These are phyloP conservation scores for Plagodis pulveraria DNA, from an alignment of 2,888 invertebrate genomes.

Conservation along the genomic window DNA sequence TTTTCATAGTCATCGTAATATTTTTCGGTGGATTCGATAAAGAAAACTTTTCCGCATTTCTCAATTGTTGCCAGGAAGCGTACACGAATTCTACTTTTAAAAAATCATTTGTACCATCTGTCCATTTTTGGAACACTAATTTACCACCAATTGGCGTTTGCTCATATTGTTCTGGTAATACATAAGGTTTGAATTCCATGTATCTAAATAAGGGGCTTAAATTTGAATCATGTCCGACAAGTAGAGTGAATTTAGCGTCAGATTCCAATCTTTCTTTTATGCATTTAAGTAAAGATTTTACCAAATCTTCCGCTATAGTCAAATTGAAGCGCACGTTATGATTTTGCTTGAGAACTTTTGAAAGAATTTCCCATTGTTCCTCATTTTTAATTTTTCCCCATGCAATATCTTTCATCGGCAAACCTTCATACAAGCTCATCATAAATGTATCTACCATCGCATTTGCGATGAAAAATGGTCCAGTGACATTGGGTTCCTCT, in stretches of 20 bases:
- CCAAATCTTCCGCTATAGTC: constrained; percentile 52
- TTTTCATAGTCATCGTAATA: constrained; percentile 49
- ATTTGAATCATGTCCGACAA: constrained; percentile 73
- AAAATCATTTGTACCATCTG: constrained; percentile 45
- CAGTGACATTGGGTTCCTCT: constrained; percentile 57
- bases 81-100: constrained; percentile 68
- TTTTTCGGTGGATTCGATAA: constrained; percentile 52
- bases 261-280: constrained; percentile 49
- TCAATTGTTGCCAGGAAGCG: constrained; percentile 54
- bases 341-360: constrained; percentile 53
- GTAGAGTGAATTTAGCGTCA: constrained; percentile 48
- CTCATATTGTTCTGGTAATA: constrained; percentile 58
- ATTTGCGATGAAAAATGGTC: constrained; percentile 57
- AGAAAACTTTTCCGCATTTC: constrained; percentile 47
- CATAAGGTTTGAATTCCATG: constrained; percentile 54
- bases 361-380: constrained; percentile 55
- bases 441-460: constrained; percentile 61
- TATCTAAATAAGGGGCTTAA: constrained; percentile 53
- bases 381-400: constrained; percentile 61
- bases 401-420: constrained; percentile 54
- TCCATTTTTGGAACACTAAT: constrained; percentile 70
- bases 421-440: constrained; percentile 71
- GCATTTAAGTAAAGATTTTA: constrained; percentile 53
- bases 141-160: constrained; percentile 69
- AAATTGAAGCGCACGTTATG: constrained; percentile 63